These are phyloP conservation scores for Piaya cayana DNA, from an alignment of 2,113 vertebrate species.

Conservation along the genomic window DNA sequence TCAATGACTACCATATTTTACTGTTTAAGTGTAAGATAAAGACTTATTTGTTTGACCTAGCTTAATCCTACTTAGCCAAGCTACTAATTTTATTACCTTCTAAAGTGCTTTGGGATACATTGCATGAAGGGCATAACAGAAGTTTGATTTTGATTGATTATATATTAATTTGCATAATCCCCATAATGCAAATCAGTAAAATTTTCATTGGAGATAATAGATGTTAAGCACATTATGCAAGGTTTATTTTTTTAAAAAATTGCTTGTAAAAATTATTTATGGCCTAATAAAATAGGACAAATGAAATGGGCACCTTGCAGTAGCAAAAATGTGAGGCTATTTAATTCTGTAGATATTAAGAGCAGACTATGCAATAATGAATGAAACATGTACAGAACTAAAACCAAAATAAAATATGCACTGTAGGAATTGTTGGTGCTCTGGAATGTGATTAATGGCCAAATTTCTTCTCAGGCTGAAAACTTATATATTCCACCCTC, in stretches of 20 bases:
- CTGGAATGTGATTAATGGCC: background rate
- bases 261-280: conserved; percentile 53
- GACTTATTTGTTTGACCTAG: conserved; percentile 25
- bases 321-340: background rate
- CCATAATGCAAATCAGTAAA: conserved; percentile 39
- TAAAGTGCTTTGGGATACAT: conserved; percentile 5
- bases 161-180: conserved; percentile 37
- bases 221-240: conserved; percentile 33
- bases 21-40: background rate
- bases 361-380: background rate
- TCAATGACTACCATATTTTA: background rate
- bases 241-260: conserved; percentile 17
- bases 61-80: conserved; percentile 34
- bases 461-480: background rate
- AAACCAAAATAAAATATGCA: background rate
- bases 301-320: conserved; percentile 9
- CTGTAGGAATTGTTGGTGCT: background rate
- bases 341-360: background rate
- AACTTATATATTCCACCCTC: background rate
- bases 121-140: background rate
- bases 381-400: background rate
- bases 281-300: conserved; percentile 14
- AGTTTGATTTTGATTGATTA: conserved; percentile 44
- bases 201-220: conserved; percentile 55
- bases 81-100: conserved; percentile 56